Evolutionary conservation across 2,797 vertebrate genomes (phyloP).

Genomic region (Malurus leucopterus): DNA sequence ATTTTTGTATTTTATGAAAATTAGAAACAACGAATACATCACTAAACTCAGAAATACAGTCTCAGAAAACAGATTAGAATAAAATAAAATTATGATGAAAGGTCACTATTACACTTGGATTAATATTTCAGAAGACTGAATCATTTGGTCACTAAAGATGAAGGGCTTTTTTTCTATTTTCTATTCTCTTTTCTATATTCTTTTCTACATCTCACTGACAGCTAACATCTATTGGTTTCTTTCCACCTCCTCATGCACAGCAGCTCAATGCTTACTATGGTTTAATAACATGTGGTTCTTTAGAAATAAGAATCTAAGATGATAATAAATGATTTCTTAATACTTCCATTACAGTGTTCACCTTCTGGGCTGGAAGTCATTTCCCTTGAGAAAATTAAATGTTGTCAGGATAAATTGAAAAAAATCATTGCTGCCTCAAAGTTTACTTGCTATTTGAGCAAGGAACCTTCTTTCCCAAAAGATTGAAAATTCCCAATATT

Average conservation of each 20-base stretch:
- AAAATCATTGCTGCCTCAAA: neutral
- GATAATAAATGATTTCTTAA: neutral
- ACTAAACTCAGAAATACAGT: neutral
- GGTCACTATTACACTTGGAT: neutral
- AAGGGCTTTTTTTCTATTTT: accelerated
- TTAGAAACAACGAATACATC: neutral
- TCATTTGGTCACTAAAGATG: neutral
- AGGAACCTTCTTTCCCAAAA: neutral
- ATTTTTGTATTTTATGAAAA: neutral
- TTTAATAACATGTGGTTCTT: neutral
- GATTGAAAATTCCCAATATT: neutral
- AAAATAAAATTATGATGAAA: neutral
- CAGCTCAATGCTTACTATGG: neutral
- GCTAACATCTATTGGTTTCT: neutral
- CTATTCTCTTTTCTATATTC: neutral
- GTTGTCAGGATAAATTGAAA: neutral
- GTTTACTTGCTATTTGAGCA: neutral
- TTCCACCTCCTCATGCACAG: neutral
- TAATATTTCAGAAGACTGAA: neutral
- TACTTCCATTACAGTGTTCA: neutral
- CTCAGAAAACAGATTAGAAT: neutral
- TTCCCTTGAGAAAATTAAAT: neutral
- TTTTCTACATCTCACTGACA: neutral
- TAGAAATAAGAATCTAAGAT: neutral
- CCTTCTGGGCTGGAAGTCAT: neutral